phyloP scores from a whole-genome alignment of 2,797 vertebrate species.

The Hoplostethus atlanticus region DNA sequence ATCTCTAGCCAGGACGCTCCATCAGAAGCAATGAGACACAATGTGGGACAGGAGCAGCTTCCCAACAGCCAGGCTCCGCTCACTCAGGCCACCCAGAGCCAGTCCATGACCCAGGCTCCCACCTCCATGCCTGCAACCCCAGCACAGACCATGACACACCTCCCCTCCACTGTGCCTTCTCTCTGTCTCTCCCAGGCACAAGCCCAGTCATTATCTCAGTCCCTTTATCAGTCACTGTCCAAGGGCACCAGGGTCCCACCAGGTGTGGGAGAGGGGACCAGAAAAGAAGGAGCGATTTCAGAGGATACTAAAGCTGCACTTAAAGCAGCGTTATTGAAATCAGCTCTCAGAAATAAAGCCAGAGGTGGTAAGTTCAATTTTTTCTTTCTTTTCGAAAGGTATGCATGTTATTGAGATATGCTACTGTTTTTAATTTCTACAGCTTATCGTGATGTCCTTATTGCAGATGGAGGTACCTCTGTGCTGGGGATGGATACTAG shows the following conservation, averaged over 20 bases:
- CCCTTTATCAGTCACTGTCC: conserved; percentile 80
- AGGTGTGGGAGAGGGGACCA: conserved; percentile 77
- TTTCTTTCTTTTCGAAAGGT: too few species aligned
- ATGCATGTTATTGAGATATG: not conserved
- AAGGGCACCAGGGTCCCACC: conserved; percentile 73
- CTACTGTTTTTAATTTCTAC: not conserved
- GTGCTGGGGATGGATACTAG: conserved; percentile 65
- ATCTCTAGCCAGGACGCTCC: conserved; percentile 76
- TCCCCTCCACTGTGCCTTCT: conserved; percentile 75
- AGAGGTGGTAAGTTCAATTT: conserved; percentile 86
- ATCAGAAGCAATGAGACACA: conserved; percentile 75
- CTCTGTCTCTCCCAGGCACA: conserved; percentile 83
- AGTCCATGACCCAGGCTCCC: conserved; percentile 57
- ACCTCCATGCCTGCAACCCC: conserved; percentile 57
- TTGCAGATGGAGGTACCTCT: conserved; percentile 78
- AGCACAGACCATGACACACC: conserved; percentile 57
- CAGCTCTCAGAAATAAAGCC: conserved; percentile 89
- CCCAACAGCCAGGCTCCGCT: conserved; percentile 47
- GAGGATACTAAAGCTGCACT: conserved; percentile 95
- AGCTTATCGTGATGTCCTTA: conserved; percentile 19
- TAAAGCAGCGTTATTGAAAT: conserved; percentile 92
- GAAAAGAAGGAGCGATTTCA: conserved; percentile 93
- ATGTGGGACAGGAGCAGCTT: conserved; percentile 62
- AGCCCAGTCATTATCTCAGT: conserved; percentile 84
- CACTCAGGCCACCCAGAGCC: conserved; percentile 61